Evolutionary conservation across 23 tunicate species (phyloP).

Genomic region (Aplidium turbinatum): DNA sequence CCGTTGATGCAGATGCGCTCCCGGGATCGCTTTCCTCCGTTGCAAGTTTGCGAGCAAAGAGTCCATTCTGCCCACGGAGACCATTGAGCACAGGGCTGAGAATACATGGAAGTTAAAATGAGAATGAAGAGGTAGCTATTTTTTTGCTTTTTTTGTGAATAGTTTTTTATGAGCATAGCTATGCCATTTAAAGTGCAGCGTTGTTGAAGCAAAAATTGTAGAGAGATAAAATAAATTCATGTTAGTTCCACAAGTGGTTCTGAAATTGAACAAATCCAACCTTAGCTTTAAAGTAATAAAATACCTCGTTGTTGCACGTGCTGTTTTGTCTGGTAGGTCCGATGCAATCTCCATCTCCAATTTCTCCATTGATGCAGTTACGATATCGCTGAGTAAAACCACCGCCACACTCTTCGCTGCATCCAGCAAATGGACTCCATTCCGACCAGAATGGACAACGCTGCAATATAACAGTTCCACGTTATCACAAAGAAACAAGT

Average conservation of each 20-base stretch:
- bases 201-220: too few species aligned
- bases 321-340: conserved; percentile 47
- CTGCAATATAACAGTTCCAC: conserved; percentile 32
- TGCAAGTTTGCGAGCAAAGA: conserved; percentile 5
- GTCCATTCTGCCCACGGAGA: conserved; percentile 33
- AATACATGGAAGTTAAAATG: too few species aligned
- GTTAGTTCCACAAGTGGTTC: too few species aligned
- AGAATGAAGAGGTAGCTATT: too few species aligned
- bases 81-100: conserved; percentile 37
- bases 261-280: too few species aligned
- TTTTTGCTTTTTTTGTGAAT: too few species aligned
- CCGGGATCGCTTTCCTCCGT: conserved; percentile 40
- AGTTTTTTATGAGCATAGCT: too few species aligned
- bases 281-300: too few species aligned
- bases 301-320: conserved; percentile 62
- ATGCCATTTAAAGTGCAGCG: too few species aligned
- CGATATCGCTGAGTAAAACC: conserved; percentile 53
- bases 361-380: conserved; percentile 69
- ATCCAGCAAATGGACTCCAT: conserved; percentile 63
- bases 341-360: conserved; percentile 57
- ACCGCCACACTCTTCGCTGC: conserved; percentile 64
- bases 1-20: conserved; percentile 29
- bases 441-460: conserved; percentile 57
- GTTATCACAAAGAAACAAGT: too few species aligned
- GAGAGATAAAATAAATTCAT: too few species aligned